phyloP scores from a whole-genome alignment of 2,113 vertebrate species.

The Phalacrocorax aristotelis region DNA sequence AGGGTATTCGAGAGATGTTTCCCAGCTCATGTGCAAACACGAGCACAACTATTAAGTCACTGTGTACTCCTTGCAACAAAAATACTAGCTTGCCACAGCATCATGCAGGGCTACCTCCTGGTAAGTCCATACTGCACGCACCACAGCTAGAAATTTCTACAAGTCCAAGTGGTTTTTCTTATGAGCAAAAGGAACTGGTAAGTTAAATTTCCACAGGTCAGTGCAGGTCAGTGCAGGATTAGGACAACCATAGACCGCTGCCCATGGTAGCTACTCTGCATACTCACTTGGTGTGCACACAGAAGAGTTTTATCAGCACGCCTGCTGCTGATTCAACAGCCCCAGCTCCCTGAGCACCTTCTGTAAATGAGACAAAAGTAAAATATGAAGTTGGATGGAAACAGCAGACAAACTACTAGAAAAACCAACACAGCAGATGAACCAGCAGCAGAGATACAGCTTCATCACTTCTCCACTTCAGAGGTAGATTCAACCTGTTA shows the following conservation, averaged over 20 bases:
- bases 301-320: constrained; percentile 96
- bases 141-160: not conserved
- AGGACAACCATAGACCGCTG: not conserved
- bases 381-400: not conserved
- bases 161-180: not conserved
- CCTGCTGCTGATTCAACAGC: constrained; percentile 86
- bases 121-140: not conserved
- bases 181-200: not conserved
- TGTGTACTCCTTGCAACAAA: not conserved
- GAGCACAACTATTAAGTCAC: not conserved
- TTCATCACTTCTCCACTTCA: not conserved
- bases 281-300: constrained; percentile 97
- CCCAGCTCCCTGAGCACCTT: constrained; percentile 84
- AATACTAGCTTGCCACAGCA: not conserved
- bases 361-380: constrained; percentile 69
- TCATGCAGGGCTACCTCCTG: not conserved
- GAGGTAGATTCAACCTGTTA: not conserved
- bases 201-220: not conserved
- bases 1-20: not conserved
- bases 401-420: not conserved
- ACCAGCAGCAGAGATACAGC: not conserved
- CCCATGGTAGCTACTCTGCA: not conserved
- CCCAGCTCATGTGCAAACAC: not conserved
- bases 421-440: not conserved
- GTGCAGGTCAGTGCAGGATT: not conserved